phyloP scores from a whole-genome alignment of 1,140 invertebrate genomes.

The Phortica variegata region DNA sequence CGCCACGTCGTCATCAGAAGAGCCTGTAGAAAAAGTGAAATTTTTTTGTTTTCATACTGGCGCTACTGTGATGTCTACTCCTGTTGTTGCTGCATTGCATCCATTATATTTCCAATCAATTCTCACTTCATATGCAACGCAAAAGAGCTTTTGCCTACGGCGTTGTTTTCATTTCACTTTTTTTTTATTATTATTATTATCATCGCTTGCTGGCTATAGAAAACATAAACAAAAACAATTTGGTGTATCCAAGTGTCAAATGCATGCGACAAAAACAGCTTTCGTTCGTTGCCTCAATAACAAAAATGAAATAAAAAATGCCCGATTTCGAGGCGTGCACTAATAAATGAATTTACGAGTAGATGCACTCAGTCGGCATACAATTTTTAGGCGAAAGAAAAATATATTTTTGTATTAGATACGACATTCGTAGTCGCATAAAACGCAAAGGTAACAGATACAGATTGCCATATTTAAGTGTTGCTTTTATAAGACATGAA shows the following conservation, averaged over 20 bases:
- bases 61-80: too few relatives aligned
- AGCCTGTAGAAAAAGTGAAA: too few relatives aligned
- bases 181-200: too few relatives aligned
- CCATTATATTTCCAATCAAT: slow-evolving; percentile 43
- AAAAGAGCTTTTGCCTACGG: slow-evolving; percentile 22
- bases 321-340: slow-evolving; percentile 9
- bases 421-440: too few relatives aligned
- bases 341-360: slow-evolving; percentile 56
- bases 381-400: too few relatives aligned
- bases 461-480: too few relatives aligned
- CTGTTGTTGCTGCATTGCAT: too few relatives aligned
- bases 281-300: slow-evolving; percentile 9
- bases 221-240: slow-evolving; percentile 18
- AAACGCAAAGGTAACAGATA: too few relatives aligned
- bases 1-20: not conserved
- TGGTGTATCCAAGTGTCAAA: slow-evolving; percentile 24
- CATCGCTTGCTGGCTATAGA: slow-evolving; percentile 8
- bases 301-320: slow-evolving; percentile 14
- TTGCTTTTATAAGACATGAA: not conserved
- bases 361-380: too few relatives aligned
- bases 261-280: slow-evolving; percentile 24
- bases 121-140: slow-evolving; percentile 35
- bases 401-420: too few relatives aligned
- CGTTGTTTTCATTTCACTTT: too few relatives aligned
- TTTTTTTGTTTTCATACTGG: too few relatives aligned